A percentile compares a stretch with the other conserved stretches of the same genome.
Conservation (phyloP, 2,888 invertebrate genomes). For the Gari tellinella region DNA sequence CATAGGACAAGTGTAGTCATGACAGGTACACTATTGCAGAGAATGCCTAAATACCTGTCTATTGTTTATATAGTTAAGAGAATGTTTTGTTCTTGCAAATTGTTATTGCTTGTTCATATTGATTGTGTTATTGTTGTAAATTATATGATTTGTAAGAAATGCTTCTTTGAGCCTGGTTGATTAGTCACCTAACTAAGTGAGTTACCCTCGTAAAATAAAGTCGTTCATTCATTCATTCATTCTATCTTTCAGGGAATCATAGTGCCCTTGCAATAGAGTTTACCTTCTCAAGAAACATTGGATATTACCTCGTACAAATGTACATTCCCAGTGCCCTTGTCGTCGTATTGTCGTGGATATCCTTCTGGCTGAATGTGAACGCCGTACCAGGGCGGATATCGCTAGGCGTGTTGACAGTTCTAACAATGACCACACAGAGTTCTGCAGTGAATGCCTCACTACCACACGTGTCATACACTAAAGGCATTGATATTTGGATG, state of each 20-base stretch:
- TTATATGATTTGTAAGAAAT: no score
- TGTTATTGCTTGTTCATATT: no score
- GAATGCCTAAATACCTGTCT: no score
- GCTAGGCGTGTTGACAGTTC: constrained; percentile 73
- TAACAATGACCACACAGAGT: constrained; percentile 77
- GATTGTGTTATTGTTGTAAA: no score
- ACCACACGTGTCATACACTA: constrained; percentile 97
- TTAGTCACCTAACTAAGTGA: no score
- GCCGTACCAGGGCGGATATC: constrained; percentile 75
- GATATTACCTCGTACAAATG: constrained; percentile 99
- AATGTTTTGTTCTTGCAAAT: no score
- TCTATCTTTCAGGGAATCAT: constrained; percentile 96
- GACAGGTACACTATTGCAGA: no score
- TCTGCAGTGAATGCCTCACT: constrained; percentile 72
- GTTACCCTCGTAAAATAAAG: no score
- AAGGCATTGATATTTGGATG: constrained; percentile 99
- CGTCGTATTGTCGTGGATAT: constrained; percentile 77
- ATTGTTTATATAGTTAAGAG: no score
- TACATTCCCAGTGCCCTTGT: constrained; percentile 94
- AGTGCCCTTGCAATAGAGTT: constrained; percentile 98
- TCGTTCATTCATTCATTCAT: no score
- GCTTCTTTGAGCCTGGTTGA: no score
- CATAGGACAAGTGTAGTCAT: no score
- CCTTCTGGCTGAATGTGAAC: constrained; percentile 76
- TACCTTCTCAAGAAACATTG: constrained; percentile 98